Evolutionary conservation across 1,140 invertebrate genomes (phyloP).

Genomic region (Dendroctonus ponderosae): DNA sequence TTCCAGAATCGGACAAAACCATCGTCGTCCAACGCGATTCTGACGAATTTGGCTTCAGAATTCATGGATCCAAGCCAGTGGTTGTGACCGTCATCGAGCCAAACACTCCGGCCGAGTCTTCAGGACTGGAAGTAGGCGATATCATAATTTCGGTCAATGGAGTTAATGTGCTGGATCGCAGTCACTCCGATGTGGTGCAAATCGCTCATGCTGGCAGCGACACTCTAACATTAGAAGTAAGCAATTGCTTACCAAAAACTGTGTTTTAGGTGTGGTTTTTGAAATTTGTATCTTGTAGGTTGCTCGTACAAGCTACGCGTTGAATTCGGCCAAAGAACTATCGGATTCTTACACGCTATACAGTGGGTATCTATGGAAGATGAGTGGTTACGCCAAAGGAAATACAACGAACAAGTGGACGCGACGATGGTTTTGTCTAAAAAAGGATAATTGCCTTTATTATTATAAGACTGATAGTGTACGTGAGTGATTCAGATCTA

Average conservation of each 20-base stretch:
- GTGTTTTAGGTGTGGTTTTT: background rate
- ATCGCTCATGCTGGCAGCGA: conserved; percentile 86
- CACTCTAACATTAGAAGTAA: conserved; percentile 77
- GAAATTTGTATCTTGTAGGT: conserved; percentile 53
- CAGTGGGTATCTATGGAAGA: conserved; percentile 78
- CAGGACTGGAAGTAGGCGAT: conserved; percentile 90
- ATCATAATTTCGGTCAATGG: conserved; percentile 92
- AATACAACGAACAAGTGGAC: conserved; percentile 74
- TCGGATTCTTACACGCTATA: conserved; percentile 60
- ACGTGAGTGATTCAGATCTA: conserved; percentile 46
- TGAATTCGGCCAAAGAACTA: conserved; percentile 57
- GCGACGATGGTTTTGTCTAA: conserved; percentile 85
- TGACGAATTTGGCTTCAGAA: conserved; percentile 92
- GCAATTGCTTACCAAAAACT: background rate
- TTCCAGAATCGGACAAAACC: conserved; percentile 79
- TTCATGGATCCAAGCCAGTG: conserved; percentile 92
- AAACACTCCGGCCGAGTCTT: conserved; percentile 84
- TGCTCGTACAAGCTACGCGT: conserved; percentile 10
- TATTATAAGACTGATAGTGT: conserved; percentile 90
- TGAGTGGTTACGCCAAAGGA: conserved; percentile 58
- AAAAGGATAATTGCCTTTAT: conserved; percentile 90
- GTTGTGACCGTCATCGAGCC: conserved; percentile 93
- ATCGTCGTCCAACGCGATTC: conserved; percentile 77
- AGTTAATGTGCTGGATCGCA: conserved; percentile 84
- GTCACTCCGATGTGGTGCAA: conserved; percentile 92